phyloP scores from a whole-genome alignment of 1,140 invertebrate species.

The Pseudobourletiella spinata region DNA sequence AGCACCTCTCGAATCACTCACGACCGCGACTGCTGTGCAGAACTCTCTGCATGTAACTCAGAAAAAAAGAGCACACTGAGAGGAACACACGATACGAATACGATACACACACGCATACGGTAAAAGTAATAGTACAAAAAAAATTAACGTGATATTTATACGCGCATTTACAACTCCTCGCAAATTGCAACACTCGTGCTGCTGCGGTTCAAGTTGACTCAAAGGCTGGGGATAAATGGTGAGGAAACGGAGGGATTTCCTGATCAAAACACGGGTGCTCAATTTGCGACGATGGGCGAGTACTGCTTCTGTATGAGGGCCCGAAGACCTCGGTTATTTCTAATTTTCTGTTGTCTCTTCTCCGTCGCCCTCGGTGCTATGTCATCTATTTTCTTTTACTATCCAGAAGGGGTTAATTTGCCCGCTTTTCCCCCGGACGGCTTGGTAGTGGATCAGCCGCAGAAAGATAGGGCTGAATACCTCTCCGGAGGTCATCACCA shows the following conservation, averaged over 20 bases:
- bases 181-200: no score
- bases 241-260: background rate
- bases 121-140: background rate
- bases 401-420: conserved; percentile 16
- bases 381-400: conserved; percentile 27
- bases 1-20: no score
- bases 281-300: conserved; percentile 5
- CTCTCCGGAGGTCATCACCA: background rate
- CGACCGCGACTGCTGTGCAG: no score
- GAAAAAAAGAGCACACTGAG: no score
- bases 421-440: background rate
- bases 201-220: no score
- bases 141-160: background rate
- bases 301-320: conserved; percentile 2
- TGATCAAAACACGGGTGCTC: background rate
- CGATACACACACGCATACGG: no score
- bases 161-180: no score
- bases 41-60: no score
- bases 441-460: background rate
- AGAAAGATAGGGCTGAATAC: background rate
- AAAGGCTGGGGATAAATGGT: no score
- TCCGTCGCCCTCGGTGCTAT: conserved; percentile 25
- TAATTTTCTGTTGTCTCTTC: conserved; percentile 29
- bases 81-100: no score
- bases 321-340: conserved; percentile 24